phyloP scores from a whole-genome alignment of 1,140 invertebrate species.

The Portunus trituberculatus region DNA sequence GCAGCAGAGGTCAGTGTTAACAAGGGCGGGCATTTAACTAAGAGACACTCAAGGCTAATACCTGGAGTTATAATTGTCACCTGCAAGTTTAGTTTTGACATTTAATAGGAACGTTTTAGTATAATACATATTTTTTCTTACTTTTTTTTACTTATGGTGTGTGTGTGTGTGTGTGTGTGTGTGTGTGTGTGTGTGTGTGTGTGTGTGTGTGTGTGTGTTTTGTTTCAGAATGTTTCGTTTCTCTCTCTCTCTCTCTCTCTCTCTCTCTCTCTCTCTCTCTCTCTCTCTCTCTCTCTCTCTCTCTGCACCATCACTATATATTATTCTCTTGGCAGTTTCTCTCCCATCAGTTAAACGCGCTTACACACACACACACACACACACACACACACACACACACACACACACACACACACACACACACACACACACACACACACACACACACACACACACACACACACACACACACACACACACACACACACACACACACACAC shows the following conservation, averaged over 20 bases:
- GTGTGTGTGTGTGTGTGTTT: no score
- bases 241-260: not conserved
- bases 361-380: no score
- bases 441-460: conserved; percentile 5
- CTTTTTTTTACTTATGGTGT: no score
- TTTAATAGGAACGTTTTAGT: not conserved
- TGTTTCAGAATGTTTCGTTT: no score
- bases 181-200: no score
- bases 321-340: not conserved
- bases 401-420: no score
- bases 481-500: not conserved
- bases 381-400: no score
- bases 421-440: no score
- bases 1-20: not conserved
- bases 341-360: not conserved
- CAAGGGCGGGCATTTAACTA: not conserved
- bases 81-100: not conserved
- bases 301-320: not conserved
- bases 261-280: not conserved
- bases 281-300: conserved; percentile 6
- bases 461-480: no score
- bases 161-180: no score
- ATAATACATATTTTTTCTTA: no score
- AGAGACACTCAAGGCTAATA: not conserved
- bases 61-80: not conserved